A percentile compares a stretch with the other conserved stretches of the same genome.
These are phyloP conservation scores for Cheilosia vulpina DNA, from an alignment of 2,888 invertebrate species.

Conservation along the genomic window DNA sequence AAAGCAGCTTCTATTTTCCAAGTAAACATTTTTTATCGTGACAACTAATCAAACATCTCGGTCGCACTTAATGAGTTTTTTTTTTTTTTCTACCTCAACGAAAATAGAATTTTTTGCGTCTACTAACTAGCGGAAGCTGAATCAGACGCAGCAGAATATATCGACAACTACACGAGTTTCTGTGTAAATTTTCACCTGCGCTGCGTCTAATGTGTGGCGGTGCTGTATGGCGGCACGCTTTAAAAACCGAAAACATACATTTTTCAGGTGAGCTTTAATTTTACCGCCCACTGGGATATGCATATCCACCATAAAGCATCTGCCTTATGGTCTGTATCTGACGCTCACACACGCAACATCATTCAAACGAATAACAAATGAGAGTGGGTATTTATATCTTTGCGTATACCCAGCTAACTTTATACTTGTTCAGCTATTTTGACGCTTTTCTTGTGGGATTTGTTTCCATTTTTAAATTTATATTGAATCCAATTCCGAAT, in stretches of 20 bases:
- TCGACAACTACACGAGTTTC: not conserved
- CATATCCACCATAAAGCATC: slow-evolving; percentile 7
- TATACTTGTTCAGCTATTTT: slow-evolving; percentile 1
- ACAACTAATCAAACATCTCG: not conserved
- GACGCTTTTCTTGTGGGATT: not conserved
- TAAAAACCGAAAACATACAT: slow-evolving; percentile 35
- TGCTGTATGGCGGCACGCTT: slow-evolving; percentile 17
- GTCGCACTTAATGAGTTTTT: slow-evolving; percentile 17
- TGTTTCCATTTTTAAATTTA: slow-evolving; percentile 22
- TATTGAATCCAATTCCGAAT: slow-evolving; percentile 2
- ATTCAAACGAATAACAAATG: slow-evolving; percentile 42
- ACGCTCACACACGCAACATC: slow-evolving; percentile 22
- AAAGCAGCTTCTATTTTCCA: too few relatives aligned
- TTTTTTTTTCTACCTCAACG: not conserved
- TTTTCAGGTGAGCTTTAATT: slow-evolving; percentile 56
- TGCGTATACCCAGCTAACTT: not conserved
- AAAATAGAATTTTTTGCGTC: slow-evolving; percentile 31
- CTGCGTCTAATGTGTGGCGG: not conserved
- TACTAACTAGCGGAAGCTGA: slow-evolving; percentile 24
- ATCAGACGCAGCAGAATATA: slow-evolving; percentile 8
- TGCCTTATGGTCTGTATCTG: not conserved
- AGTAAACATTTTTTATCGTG: too few relatives aligned
- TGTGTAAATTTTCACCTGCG: slow-evolving; percentile 49
- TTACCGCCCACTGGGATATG: slow-evolving; percentile 36
- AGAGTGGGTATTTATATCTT: slow-evolving; percentile 38